Evolutionary conservation across 2,888 invertebrate genomes (phyloP), one percentile per base, ranked within the genome.

Genomic region (Seladonia tumulorum): DNA sequence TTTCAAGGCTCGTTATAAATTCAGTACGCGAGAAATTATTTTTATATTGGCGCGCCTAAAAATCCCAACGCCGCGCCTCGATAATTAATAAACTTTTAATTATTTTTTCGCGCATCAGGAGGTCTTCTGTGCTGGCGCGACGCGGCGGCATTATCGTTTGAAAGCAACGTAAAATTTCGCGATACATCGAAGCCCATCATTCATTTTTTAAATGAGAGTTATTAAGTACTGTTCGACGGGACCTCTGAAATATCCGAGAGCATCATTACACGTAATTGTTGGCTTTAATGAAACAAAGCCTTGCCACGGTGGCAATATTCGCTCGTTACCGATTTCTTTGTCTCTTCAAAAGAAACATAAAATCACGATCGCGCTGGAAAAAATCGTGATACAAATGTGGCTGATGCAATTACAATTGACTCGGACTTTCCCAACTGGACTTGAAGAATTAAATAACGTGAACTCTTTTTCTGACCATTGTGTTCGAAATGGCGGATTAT

Each of bases 81-180:
- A 70, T 73, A 85, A 84, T 85, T 84, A 84, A 84, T 84, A 84
- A 84, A 85, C 76, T 85, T 85, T 84, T 84, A 84, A 84, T 84
- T 85, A 84, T 80, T 85, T 76, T 76, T 70, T 70, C 85, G 42
- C 85, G 42, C 80, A 29, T 80, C 85, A 79, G 73, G 77, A 49
- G 70, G 53, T n/a, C 57, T 72, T 83, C 72, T 74, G 63, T 76
- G 73, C 73, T 72, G 70, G 49, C 22, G 49, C 76, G 63, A 22
- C 49, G 22, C 49, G 72, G 22, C 76, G 39, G 63, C 81, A 68
- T 83, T 82, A 71, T 25, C 57, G 76, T 73, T 49, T 79, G n/a
- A 81, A 70, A 66, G 57, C 25, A 25, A 77, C 73, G 25, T 49
- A 60, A 60, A 73, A 73, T 49, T 75, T 76, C 70, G 70, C 79